Evolutionary conservation across 2,797 vertebrate genomes (phyloP).

Genomic region (Mycteria americana): DNA sequence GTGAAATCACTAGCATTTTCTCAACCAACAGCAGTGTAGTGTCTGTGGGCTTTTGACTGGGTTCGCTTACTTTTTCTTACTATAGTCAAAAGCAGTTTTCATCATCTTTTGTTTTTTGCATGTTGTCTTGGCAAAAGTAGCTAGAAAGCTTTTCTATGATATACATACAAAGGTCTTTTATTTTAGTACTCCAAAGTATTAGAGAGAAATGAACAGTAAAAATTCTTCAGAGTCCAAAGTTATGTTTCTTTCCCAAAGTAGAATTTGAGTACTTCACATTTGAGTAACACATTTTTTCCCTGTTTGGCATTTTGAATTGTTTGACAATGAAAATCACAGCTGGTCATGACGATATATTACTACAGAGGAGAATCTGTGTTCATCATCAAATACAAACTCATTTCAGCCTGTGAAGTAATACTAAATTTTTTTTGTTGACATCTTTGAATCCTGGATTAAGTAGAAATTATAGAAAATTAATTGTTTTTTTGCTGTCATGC

Average conservation of each 20-base stretch:
- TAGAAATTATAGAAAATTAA: background rate
- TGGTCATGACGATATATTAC: background rate
- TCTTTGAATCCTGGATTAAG: background rate
- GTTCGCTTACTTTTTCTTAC: background rate
- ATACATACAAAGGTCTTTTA: background rate
- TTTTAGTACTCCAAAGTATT: background rate
- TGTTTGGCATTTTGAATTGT: background rate
- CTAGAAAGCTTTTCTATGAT: background rate
- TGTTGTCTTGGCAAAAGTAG: background rate
- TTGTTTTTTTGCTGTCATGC: background rate
- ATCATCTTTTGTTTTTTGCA: background rate
- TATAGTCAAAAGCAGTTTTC: background rate
- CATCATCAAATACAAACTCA: background rate
- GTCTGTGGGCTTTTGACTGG: background rate
- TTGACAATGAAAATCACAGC: background rate
- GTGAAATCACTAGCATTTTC: background rate
- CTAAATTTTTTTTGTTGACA: background rate
- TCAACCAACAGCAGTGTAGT: background rate
- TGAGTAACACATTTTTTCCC: background rate
- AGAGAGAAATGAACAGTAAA: background rate
- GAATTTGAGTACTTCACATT: background rate
- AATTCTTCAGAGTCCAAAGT: background rate
- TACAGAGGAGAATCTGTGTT: background rate
- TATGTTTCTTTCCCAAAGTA: background rate
- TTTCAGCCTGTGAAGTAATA: background rate